Conservation (phyloP, 2,113 vertebrate species). For the Poecilia latipinna region DNA sequence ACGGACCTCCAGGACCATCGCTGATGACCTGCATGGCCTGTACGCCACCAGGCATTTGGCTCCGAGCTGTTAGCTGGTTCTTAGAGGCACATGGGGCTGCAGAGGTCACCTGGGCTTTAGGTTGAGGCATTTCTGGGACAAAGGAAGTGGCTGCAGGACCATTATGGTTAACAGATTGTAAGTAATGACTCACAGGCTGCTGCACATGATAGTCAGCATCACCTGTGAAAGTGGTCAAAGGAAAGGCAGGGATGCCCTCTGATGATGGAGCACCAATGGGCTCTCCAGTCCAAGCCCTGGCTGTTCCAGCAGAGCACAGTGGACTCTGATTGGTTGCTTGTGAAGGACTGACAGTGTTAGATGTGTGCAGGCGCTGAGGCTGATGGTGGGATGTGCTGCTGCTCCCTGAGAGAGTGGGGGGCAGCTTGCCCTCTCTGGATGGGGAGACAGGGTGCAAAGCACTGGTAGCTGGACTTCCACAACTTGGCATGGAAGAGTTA, state of each 20-base stretch:
- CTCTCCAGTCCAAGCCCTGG: conserved; percentile 36
- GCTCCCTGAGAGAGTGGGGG: conserved; percentile 39
- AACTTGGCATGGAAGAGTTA: conserved; percentile 42
- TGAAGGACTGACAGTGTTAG: conserved; percentile 59
- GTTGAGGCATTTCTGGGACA: conserved; percentile 35
- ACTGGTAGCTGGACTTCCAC: conserved; percentile 38
- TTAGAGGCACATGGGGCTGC: conserved; percentile 32
- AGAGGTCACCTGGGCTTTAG: conserved; percentile 34
- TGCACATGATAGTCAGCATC: conserved; percentile 56
- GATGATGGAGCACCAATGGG: conserved; percentile 28
- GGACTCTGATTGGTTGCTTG: conserved; percentile 34
- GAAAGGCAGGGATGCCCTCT: conserved; percentile 55
- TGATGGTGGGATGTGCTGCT: conserved; percentile 48
- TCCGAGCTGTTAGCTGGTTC: conserved; percentile 49
- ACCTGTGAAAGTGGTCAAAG: conserved; percentile 70
- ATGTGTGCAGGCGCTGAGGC: conserved; percentile 32
- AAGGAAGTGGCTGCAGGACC: conserved; percentile 44
- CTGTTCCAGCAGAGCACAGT: conserved; percentile 22
- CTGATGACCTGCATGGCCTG: conserved; percentile 12
- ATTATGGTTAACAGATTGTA: conserved; percentile 51
- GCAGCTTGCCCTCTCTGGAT: conserved; percentile 47
- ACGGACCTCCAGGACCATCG: conserved; percentile 56
- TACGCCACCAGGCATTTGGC: conserved; percentile 32
- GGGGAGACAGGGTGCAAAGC: conserved; percentile 47
- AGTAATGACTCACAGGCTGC: conserved; percentile 24